Conservation (phyloP, 2,888 invertebrate species). For the Calephelis perditalis region DNA sequence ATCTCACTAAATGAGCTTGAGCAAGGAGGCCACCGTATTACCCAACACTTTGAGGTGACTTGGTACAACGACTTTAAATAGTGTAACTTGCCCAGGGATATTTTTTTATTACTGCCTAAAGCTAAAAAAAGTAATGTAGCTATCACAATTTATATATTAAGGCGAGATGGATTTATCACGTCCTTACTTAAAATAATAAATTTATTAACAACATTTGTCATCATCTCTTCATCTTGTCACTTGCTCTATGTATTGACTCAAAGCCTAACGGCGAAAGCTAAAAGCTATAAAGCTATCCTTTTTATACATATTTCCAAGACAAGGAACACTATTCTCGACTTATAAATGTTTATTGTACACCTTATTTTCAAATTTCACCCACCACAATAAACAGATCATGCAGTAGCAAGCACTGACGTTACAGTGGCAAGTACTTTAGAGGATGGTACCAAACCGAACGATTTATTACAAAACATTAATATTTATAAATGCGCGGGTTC, state of each 20-base stretch:
- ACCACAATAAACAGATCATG: no score
- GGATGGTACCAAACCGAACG: background rate
- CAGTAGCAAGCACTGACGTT: no score
- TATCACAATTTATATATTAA: background rate
- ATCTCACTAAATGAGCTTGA: no score
- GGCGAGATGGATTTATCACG: background rate
- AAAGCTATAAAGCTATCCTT: conserved; percentile 53
- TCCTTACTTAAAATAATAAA: no score
- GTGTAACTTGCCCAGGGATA: background rate
- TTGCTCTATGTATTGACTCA: conserved; percentile 32
- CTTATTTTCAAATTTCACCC: no score
- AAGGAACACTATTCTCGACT: no score
- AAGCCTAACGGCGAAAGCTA: conserved; percentile 47
- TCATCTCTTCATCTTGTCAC: conserved; percentile 9
- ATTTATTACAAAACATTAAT: conserved; percentile 21
- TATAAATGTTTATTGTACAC: no score
- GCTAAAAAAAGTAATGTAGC: background rate
- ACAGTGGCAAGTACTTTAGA: no score
- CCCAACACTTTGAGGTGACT: background rate
- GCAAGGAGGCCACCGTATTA: no score
- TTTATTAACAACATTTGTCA: no score
- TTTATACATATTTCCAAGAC: conserved; percentile 27
- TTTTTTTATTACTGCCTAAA: background rate
- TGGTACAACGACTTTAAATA: background rate
- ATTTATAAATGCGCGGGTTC: no score